Evolutionary conservation across 1,140 invertebrate species (phyloP), one percentile per base, ranked within the genome.

Genomic region (Drosophila erecta): DNA sequence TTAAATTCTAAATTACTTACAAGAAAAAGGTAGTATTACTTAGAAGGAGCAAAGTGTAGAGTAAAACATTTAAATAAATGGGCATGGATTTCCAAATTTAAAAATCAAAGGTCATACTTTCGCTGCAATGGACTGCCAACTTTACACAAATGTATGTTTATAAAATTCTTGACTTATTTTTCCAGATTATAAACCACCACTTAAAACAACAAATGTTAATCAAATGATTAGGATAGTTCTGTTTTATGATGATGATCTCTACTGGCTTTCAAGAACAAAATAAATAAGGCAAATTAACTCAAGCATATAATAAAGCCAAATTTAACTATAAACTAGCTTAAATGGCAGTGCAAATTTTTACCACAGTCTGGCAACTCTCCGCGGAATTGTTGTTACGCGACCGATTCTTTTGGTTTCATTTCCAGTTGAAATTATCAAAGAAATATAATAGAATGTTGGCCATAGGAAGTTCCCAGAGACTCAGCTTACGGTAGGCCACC

Each of bases 331-430:
- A 53, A 37, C 2, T 14, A 51, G 46, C 41, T 6, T 20, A 0
- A 3, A 1, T 10, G 2, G 1, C 17, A 20, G 14, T 3, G 4
- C 2, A 1, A 10, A 24, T 3, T 2, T 5, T 12, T 37, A 2
- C 1, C 10, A 4, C 10, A 17, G 14, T 59, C 58, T 47, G 41
- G 38, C 54, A 49, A 43, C 59, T 11, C 49, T 64, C 15, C 8
- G 27, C 12, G 10, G 41, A 30, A 71, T 83, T 83, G 81, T 83
- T 83, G 80, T 84, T 84, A 85, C 81, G 81, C 81, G 81, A 85
- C 64, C 81, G 67, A 81, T 51, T 56, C 79, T 10, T 33, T 49
- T 41, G n/a, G 57, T 86, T 85, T 73, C 46, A 12, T 51, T 72
- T 51, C 33, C 14, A 44, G 17, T 14, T 10, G 17, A 59, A 49